phyloP scores from a whole-genome alignment of 2,113 vertebrate genomes.

The Bombycilla garrulus region DNA sequence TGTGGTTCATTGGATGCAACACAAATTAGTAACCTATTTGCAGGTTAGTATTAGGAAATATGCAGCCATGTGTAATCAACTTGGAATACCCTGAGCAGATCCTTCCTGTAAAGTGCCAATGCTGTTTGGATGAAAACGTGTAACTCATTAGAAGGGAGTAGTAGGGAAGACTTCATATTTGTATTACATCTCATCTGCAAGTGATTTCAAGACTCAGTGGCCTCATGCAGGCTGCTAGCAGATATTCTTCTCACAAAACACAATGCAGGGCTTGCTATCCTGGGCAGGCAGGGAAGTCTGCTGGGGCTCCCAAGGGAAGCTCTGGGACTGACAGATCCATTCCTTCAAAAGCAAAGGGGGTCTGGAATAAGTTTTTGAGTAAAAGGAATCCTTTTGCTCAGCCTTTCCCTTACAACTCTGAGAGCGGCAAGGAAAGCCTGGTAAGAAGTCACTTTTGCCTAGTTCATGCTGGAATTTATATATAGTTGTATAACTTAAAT shows the following conservation, averaged over 20 bases:
- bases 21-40: background rate
- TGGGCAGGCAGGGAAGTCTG: background rate
- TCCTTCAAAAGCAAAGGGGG: background rate
- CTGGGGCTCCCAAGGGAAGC: background rate
- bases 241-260: background rate
- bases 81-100: background rate
- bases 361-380: background rate
- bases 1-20: background rate
- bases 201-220: background rate
- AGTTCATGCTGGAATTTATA: background rate
- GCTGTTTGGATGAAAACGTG: background rate
- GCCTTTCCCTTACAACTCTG: background rate
- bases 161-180: background rate
- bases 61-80: background rate
- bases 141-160: background rate
- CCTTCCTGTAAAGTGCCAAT: background rate
- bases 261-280: fast-evolving
- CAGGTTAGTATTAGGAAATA: background rate
- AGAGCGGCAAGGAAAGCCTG: background rate
- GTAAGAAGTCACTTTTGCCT: background rate
- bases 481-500: background rate
- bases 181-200: background rate
- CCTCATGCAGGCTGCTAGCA: background rate
- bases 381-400: background rate
- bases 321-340: background rate